Evolutionary conservation across 2,888 invertebrate genomes (phyloP).

Genomic region (Pristionchus arcanus): DNA sequence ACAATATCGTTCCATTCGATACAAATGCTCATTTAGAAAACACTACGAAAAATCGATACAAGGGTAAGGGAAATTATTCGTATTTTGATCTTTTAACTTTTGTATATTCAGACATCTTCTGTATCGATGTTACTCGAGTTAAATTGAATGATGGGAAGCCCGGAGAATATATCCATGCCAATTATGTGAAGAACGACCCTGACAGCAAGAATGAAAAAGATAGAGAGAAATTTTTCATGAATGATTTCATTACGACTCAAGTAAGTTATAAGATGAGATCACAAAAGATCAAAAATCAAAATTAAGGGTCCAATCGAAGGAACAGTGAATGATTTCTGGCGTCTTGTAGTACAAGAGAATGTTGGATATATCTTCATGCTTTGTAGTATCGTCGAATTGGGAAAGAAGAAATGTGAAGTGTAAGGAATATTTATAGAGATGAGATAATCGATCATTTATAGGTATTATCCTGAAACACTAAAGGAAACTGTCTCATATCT

Average conservation of each 20-base stretch:
- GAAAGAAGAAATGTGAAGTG: constrained; percentile 45
- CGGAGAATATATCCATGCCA: constrained; percentile 34
- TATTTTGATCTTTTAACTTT: neutral
- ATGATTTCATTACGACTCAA: constrained; percentile 23
- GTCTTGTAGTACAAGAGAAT: constrained; percentile 37
- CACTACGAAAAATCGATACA: constrained; percentile 24
- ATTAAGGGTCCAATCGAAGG: constrained; percentile 23
- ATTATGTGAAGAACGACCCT: neutral
- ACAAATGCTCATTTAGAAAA: neutral
- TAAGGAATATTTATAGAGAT: neutral
- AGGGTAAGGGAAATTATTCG: neutral
- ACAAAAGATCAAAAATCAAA: neutral
- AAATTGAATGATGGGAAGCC: constrained; percentile 11
- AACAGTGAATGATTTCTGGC: constrained; percentile 20
- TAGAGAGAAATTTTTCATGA: neutral
- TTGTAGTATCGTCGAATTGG: constrained; percentile 36
- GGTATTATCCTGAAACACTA: constrained; percentile 13
- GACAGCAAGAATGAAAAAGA: too few species aligned
- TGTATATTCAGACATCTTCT: constrained; percentile 5
- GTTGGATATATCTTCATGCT: constrained; percentile 40
- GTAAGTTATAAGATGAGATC: neutral
- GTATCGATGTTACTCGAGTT: neutral
- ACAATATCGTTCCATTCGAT: neutral
- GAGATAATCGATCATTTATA: neutral
- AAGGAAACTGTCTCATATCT: neutral